Conservation (phyloP, 2,888 invertebrate species). For the Lutraria lutraria region DNA sequence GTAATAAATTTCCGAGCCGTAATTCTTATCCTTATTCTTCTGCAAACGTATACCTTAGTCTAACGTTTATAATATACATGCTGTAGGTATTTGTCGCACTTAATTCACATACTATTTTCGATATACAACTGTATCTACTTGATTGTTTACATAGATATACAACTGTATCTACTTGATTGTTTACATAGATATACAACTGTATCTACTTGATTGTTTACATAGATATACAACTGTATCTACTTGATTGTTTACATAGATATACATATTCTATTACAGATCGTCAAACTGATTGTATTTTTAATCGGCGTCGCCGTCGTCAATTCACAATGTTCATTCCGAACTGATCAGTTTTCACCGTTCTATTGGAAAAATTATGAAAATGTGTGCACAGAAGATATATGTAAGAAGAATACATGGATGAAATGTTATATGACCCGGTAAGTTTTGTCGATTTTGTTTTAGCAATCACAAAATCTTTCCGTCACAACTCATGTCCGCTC, state of each 20-base stretch:
- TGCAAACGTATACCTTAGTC: not conserved
- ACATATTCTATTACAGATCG: constrained; percentile 19
- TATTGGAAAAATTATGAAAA: constrained; percentile 35
- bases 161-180: too few relatives aligned
- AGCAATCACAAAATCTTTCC: not conserved
- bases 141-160: too few relatives aligned
- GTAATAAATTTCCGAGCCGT: not conserved
- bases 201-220: too few relatives aligned
- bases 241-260: not conserved
- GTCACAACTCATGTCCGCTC: too few relatives aligned
- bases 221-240: too few relatives aligned
- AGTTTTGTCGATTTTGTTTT: not conserved
- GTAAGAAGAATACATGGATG: constrained; percentile 10
- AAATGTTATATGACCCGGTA: constrained; percentile 21
- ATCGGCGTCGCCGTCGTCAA: constrained; percentile 8
- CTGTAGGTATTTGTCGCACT: too few relatives aligned
- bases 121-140: too few relatives aligned
- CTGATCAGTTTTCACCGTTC: constrained; percentile 35
- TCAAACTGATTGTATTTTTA: not conserved
- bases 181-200: too few relatives aligned
- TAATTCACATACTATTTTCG: too few relatives aligned
- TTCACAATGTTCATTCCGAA: not conserved
- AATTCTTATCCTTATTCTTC: not conserved
- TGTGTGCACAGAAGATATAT: constrained; percentile 38
- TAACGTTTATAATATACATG: not conserved